Percentiles rank a stretch among this genome's conserved stretches.
Conservation (phyloP, 1,140 invertebrate genomes). For the Drosophila bifasciata region DNA sequence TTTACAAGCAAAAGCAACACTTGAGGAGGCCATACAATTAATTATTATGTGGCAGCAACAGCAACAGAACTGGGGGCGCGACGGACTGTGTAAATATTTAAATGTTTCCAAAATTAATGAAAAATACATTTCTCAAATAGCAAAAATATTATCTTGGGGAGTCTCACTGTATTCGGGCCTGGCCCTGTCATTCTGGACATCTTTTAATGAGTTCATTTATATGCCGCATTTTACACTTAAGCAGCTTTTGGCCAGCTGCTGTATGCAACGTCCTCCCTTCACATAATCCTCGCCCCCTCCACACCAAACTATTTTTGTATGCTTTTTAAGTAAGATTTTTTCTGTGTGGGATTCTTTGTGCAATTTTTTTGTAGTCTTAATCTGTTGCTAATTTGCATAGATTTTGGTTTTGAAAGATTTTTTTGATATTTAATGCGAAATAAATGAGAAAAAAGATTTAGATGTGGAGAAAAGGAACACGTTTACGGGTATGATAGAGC, state of each 20-base stretch:
- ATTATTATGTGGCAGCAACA: constrained; percentile 60
- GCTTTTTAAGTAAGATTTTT: constrained; percentile 16
- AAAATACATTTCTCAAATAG: constrained; percentile 73
- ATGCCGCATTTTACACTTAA: constrained; percentile 61
- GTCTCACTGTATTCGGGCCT: constrained; percentile 1
- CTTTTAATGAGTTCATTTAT: constrained; percentile 79
- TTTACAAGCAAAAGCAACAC: constrained; percentile 61
- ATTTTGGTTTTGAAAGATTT: constrained; percentile 17
- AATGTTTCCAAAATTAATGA: constrained; percentile 77
- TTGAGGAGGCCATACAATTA: constrained; percentile 67
- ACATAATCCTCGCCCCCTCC: constrained; percentile 32
- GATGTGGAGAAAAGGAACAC: neutral
- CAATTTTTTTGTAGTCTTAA: constrained; percentile 42
- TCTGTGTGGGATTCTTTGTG: constrained; percentile 1
- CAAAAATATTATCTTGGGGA: constrained; percentile 70
- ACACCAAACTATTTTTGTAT: constrained; percentile 54
- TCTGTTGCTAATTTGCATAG: constrained; percentile 66
- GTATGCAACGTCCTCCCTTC: constrained; percentile 31
- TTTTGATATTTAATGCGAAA: constrained; percentile 6
- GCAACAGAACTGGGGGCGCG: neutral
- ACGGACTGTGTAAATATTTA: constrained; percentile 72
- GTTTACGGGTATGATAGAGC: too few relatives aligned
- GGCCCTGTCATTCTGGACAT: constrained; percentile 9
- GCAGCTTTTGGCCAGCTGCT: constrained; percentile 11
- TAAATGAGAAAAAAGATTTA: constrained; percentile 36